A percentile compares a stretch with the other conserved stretches of the same genome.
Conservation (phyloP, 2,888 invertebrate genomes). For the Lingula anatina region DNA sequence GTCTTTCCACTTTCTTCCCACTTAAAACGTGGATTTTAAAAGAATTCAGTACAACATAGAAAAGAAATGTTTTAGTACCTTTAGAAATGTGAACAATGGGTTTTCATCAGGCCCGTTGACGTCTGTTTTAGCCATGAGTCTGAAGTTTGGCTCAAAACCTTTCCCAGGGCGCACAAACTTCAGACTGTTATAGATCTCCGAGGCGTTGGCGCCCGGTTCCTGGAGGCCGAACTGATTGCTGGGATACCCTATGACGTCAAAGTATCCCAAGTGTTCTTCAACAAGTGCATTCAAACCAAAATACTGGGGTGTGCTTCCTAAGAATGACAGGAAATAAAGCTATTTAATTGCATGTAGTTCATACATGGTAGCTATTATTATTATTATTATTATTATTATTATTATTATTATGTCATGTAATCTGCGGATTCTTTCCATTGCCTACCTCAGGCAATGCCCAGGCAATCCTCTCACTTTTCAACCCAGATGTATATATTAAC, state of each 20-base stretch:
- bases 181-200: constrained; percentile 19
- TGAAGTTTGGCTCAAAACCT: constrained; percentile 15
- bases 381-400: no score
- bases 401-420: no score
- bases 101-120: constrained; percentile 21
- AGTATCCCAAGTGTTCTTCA: neutral
- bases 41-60: no score
- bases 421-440: no score
- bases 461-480: no score
- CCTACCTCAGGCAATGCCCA: constrained; percentile 12
- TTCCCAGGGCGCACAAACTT: constrained; percentile 22
- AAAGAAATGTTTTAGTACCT: no score
- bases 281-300: constrained; percentile 22
- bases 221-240: constrained; percentile 28
- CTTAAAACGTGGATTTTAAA: no score
- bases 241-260: constrained; percentile 17
- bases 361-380: no score
- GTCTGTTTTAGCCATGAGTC: constrained; percentile 16
- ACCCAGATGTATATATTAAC: no score
- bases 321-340: constrained; percentile 1
- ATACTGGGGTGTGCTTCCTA: constrained; percentile 21
- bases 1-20: no score
- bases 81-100: constrained; percentile 18
- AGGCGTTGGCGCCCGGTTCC: constrained; percentile 21
- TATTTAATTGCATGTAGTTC: no score